A percentile compares a stretch with the other conserved stretches of the same genome.
Evolutionary conservation across 2,797 vertebrate species (phyloP).

Genomic region (Menidia menidia): DNA sequence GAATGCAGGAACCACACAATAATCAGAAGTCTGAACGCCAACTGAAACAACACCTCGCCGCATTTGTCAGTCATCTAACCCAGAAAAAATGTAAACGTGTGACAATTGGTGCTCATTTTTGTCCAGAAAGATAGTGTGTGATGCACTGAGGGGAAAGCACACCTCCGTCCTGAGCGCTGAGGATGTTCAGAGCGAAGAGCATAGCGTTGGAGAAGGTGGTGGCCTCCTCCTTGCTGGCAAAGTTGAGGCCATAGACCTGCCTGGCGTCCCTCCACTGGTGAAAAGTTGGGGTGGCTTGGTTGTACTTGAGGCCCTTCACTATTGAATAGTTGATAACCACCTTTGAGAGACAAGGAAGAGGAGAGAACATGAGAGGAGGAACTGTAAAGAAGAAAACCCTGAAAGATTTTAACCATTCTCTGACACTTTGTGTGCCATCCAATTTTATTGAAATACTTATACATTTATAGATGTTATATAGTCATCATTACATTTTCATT

Average conservation of each 20-base stretch:
- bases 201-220: slow-evolving; percentile 98
- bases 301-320: slow-evolving; percentile 98
- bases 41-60: no score
- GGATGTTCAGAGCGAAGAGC: slow-evolving; percentile 95
- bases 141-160: background rate
- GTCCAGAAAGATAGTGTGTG: background rate
- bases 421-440: no score
- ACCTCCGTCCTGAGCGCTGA: slow-evolving; percentile 97
- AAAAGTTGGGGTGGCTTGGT: slow-evolving; percentile 97
- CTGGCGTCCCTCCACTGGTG: slow-evolving; percentile 97
- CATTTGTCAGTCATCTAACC: no score
- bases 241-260: slow-evolving; percentile 97
- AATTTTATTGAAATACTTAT: background rate
- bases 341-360: slow-evolving; percentile 65
- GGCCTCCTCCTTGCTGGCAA: slow-evolving; percentile 98
- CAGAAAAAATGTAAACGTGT: no score
- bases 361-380: background rate
- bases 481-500: background rate
- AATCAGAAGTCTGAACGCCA: no score
- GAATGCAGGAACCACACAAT: no score
- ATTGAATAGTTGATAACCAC: slow-evolving; percentile 99
- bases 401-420: no score
- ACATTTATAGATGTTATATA: background rate
- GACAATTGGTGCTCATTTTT: no score
- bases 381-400: background rate